Conservation (phyloP, 2,888 invertebrate species). For the Trichogramma evanescens region DNA sequence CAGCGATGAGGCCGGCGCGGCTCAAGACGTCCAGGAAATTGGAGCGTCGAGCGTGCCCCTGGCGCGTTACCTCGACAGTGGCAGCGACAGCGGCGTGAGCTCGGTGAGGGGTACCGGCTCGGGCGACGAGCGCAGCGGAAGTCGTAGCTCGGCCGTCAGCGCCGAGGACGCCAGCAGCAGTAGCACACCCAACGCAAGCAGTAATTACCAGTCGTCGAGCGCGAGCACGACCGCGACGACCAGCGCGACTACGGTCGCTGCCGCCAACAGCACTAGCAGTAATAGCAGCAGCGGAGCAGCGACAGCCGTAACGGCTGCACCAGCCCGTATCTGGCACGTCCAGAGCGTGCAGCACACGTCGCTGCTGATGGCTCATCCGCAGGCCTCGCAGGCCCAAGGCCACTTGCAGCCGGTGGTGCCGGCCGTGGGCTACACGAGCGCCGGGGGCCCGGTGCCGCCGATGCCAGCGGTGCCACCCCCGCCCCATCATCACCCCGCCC, state of each 20-base stretch:
- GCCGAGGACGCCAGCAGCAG: constrained; percentile 58
- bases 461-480: constrained; percentile 31
- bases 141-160: constrained; percentile 68
- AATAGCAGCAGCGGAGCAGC: neutral
- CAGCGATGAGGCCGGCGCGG: constrained; percentile 40
- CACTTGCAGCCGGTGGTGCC: constrained; percentile 27
- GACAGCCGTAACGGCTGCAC: constrained; percentile 33
- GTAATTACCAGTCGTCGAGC: neutral
- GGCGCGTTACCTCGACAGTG: constrained; percentile 50
- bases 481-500: constrained; percentile 35
- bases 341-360: constrained; percentile 58
- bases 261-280: constrained; percentile 1
- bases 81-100: constrained; percentile 65
- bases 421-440: constrained; percentile 34
- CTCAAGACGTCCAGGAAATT: constrained; percentile 20
- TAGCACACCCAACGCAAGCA: constrained; percentile 23
- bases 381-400: constrained; percentile 26
- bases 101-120: constrained; percentile 65
- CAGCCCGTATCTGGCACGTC: constrained; percentile 50
- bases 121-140: constrained; percentile 70
- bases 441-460: constrained; percentile 9
- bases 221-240: constrained; percentile 16
- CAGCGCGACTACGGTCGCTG: constrained; percentile 9
- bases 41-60: constrained; percentile 23
- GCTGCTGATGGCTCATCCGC: constrained; percentile 56